A percentile compares a stretch with the other conserved stretches of the same genome.
Evolutionary conservation across 1,140 invertebrate species (phyloP).

Genomic region (Yoshiicerus persimilis): DNA sequence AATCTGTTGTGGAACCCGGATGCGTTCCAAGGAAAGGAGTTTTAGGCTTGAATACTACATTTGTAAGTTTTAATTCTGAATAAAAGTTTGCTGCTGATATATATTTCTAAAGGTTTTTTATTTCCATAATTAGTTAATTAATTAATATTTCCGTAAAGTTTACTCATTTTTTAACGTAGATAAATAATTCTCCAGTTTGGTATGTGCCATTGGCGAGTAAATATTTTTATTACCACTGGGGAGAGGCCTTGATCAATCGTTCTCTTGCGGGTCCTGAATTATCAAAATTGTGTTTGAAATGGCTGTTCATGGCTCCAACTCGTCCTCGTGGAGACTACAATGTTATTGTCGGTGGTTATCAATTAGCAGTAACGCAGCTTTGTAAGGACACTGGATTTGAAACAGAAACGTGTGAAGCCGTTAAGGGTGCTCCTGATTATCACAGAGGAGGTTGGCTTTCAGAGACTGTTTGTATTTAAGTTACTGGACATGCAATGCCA

Average conservation of each 20-base stretch:
- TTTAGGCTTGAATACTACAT: not conserved
- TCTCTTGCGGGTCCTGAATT: not conserved
- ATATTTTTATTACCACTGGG: slow-evolving; percentile 28
- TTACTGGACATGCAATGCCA: not conserved
- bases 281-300: slow-evolving; percentile 17
- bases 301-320: slow-evolving; percentile 25
- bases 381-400: slow-evolving; percentile 9
- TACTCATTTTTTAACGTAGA: too few species aligned
- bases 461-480: not conserved
- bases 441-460: slow-evolving; percentile 21
- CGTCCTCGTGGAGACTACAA: slow-evolving; percentile 17
- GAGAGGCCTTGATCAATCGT: slow-evolving; percentile 16
- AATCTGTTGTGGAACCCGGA: not conserved
- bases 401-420: slow-evolving; percentile 23
- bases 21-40: not conserved
- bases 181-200: not conserved
- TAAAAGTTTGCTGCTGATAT: not conserved
- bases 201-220: slow-evolving; percentile 24
- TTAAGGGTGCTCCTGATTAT: not conserved
- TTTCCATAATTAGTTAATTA: not conserved
- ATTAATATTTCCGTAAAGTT: too few species aligned
- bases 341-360: not conserved
- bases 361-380: not conserved
- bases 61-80: not conserved
- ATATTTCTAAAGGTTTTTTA: not conserved